Evolutionary conservation across 2,113 vertebrate genomes (phyloP).

Genomic region (Syrmaticus mikado): DNA sequence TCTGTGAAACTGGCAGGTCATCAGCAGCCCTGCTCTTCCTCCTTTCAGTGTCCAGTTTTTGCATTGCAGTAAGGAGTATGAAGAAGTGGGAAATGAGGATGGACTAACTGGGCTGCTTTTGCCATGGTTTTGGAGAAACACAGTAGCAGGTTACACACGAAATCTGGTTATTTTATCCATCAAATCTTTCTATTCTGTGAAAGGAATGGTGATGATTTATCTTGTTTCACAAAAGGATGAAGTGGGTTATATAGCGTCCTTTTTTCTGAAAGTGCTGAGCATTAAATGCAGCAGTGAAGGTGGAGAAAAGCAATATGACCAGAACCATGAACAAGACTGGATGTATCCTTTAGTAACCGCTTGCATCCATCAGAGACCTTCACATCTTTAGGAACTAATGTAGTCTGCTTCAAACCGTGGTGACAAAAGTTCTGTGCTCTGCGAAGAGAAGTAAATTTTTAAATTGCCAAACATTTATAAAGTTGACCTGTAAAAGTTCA

Average conservation of each 20-base stretch:
- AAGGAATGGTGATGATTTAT: not conserved
- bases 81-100: not conserved
- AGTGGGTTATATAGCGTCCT: not conserved
- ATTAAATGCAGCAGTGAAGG: not conserved
- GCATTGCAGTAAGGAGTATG: not conserved
- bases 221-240: not conserved
- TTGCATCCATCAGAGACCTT: not conserved
- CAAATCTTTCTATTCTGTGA: fast-evolving
- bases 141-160: not conserved
- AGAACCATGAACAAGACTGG: fast-evolving
- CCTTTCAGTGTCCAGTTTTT: not conserved
- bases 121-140: not conserved
- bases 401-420: not conserved
- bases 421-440: not conserved
- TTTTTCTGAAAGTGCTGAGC: not conserved
- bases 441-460: not conserved
- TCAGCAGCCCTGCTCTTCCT: not conserved
- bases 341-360: not conserved
- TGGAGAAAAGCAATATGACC: not conserved
- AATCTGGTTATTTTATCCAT: not conserved
- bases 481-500: not conserved
- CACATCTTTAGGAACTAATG: not conserved
- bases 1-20: not conserved
- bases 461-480: not conserved
- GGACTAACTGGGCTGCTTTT: not conserved